Evolutionary conservation across 2,888 invertebrate species (phyloP), one percentile per base, ranked within the genome.

Genomic region (Pasiphila rectangulata): DNA sequence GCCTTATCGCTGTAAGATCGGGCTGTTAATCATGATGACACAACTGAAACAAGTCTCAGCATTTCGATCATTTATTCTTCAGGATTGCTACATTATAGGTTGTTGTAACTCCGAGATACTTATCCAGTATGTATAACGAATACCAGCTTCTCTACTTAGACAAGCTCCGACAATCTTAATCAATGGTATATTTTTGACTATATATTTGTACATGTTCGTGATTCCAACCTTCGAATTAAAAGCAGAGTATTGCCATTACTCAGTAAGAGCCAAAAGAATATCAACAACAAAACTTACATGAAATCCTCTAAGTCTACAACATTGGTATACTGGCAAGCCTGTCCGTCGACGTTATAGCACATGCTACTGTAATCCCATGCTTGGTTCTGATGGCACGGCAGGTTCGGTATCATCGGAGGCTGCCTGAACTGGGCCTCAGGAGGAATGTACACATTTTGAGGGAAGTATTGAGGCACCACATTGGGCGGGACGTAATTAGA

Each of bases 221-320:
- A 2, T 13, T 12, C n/a, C 30, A 9, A 32, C 16, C 2, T 23
- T 36, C 23, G 2, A 9, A 5, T 17, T 17, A 20, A 27, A 9
- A 25, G 21, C 21, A 6, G 4, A 21, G 6, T 6, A 21, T 6
- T 6, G 21, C 7, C 21, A 21, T 21, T 6, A 34, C 21, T 16
- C 21, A 32, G 6, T 38, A 3, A 25, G 0, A 27, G 5, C 2
- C n/a, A 38, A 39, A 57, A 24, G 15, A 20, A 38, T 3, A 21
- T 23, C 4, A 15, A 7, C 6, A 12, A 16, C 29, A 17, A 10
- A 36, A 92, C 94, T 93, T 81, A 94, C 94, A 94, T 93, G 76
- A 94, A 93, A 80, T 94, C 94, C 75, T 94, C 94, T 61, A 94
- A 91, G 75, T 94, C 94, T 39, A 92, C 90, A 52, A 92, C 86